These are phyloP conservation scores for Vesta saturnalis DNA, from an alignment of 2,888 invertebrate genomes.

Conservation along the genomic window DNA sequence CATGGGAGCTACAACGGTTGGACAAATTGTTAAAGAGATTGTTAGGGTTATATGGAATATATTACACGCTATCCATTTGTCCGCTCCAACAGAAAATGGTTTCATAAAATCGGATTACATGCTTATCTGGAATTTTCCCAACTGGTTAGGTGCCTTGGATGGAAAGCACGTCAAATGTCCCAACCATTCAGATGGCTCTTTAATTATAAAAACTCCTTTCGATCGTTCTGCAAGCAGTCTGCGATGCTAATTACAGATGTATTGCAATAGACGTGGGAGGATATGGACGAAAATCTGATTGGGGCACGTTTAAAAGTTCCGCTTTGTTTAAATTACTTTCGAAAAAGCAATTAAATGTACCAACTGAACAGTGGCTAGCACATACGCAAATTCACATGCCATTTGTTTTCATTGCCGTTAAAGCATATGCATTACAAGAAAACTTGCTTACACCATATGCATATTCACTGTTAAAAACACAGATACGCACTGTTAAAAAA, in stretches of 20 bases:
- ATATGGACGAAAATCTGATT: too few species aligned
- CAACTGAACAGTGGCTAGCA: background rate
- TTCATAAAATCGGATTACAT: background rate
- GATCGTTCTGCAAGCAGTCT: too few species aligned
- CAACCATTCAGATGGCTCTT: background rate
- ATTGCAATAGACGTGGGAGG: background rate
- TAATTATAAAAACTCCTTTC: background rate
- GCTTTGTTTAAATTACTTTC: background rate
- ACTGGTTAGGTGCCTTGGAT: too few species aligned
- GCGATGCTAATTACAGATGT: too few species aligned
- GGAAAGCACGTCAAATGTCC: background rate
- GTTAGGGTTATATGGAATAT: background rate
- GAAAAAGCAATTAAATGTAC: too few species aligned
- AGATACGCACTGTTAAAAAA: too few species aligned
- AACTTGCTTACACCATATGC: constrained; percentile 42
- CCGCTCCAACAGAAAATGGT: too few species aligned
- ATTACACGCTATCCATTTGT: too few species aligned
- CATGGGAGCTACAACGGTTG: too few species aligned
- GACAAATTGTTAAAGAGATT: background rate
- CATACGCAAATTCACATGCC: constrained; percentile 38
- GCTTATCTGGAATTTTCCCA: background rate
- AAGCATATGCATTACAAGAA: constrained; percentile 36
- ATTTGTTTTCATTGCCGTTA: constrained; percentile 43
- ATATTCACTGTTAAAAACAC: too few species aligned
- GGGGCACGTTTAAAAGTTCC: too few species aligned